phyloP scores from a whole-genome alignment of 2,113 vertebrate species.

The Danionella cerebrum region DNA sequence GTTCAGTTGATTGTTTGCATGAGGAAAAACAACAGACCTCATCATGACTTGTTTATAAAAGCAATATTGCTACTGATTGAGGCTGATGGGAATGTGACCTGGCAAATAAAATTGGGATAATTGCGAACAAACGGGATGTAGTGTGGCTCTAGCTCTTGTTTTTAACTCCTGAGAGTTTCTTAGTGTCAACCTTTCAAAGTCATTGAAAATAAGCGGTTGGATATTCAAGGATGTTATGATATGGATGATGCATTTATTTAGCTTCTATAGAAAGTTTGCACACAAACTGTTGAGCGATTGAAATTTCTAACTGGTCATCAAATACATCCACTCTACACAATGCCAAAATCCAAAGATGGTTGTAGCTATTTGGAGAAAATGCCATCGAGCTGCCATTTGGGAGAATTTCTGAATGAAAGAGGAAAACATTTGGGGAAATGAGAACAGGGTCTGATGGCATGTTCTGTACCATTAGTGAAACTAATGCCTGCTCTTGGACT shows the following conservation, averaged over 20 bases:
- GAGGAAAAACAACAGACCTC: constrained; percentile 11
- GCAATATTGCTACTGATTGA: constrained; percentile 36
- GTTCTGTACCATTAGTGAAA: neutral
- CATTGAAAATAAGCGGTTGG: constrained; percentile 18
- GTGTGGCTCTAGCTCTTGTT: constrained; percentile 30
- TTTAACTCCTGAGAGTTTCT: constrained; percentile 32
- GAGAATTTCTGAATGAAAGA: constrained; percentile 2
- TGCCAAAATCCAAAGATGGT: too few species aligned
- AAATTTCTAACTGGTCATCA: too few species aligned
- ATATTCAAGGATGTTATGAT: too few species aligned
- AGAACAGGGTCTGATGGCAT: neutral
- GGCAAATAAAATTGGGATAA: constrained; percentile 47
- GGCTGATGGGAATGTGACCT: constrained; percentile 29
- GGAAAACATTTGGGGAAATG: neutral
- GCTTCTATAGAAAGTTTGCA: too few species aligned
- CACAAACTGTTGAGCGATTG: too few species aligned
- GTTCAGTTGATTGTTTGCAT: constrained; percentile 11
- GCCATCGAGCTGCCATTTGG: too few species aligned
- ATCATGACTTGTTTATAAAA: neutral
- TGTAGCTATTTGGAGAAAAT: too few species aligned
- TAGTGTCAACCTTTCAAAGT: constrained; percentile 3
- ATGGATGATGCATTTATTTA: neutral
- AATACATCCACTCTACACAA: too few species aligned
- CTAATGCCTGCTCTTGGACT: neutral
- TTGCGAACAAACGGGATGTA: constrained; percentile 35